These are phyloP conservation scores for Hylia prasina DNA, from an alignment of 2,113 vertebrate genomes.

Conservation along the genomic window DNA sequence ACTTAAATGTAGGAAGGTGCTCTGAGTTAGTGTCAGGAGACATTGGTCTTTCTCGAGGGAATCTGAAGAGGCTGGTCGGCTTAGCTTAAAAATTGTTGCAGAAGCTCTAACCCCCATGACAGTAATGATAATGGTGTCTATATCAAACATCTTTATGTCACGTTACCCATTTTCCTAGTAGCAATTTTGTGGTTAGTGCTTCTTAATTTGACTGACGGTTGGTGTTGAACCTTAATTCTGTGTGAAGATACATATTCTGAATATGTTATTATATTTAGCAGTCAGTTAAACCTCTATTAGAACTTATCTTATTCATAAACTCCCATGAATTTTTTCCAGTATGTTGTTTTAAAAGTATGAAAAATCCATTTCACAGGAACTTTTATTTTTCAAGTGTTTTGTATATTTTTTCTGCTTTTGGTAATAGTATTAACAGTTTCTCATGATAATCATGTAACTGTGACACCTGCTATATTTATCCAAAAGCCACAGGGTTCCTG, in stretches of 20 bases:
- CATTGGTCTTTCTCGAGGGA: not conserved
- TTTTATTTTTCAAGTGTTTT: not conserved
- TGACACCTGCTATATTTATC: not conserved
- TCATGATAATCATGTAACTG: not conserved
- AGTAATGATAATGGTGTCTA: not conserved
- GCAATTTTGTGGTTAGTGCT: not conserved
- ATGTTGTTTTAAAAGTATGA: not conserved
- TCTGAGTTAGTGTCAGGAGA: not conserved
- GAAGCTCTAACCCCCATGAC: not conserved
- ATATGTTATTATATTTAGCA: not conserved
- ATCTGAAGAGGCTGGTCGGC: not conserved
- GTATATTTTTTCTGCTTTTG: not conserved
- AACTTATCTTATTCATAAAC: not conserved
- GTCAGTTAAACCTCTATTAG: not conserved
- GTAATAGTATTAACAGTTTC: not conserved
- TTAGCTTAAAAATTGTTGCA: not conserved
- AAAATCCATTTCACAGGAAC: not conserved
- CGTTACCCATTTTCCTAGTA: not conserved
- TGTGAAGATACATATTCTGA: not conserved
- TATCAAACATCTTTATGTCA: not conserved
- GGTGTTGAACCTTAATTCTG: not conserved
- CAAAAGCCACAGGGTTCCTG: not conserved
- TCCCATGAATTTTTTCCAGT: not conserved
- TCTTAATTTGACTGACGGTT: not conserved
- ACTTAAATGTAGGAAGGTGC: not conserved